Conservation (phyloP, 2,888 invertebrate genomes). For the Sicus ferrugineus region DNA sequence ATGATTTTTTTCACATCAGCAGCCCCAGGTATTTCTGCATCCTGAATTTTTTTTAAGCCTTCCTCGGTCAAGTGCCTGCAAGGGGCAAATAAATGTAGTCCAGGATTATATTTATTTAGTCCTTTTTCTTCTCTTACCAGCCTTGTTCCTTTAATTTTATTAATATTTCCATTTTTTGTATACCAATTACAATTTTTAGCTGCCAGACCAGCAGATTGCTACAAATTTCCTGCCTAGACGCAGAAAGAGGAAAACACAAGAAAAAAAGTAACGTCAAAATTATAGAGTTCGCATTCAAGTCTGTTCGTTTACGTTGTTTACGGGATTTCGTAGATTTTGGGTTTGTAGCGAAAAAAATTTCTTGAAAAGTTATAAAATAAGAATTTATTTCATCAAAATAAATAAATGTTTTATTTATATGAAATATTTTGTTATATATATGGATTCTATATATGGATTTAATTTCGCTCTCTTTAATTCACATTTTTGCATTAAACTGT, state of each 20-base stretch:
- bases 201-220: no score
- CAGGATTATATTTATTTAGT: background rate
- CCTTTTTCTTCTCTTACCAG: slow-evolving; percentile 67
- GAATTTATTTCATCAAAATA: no score
- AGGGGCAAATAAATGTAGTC: slow-evolving; percentile 48
- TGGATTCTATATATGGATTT: no score
- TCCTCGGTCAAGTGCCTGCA: slow-evolving; percentile 78
- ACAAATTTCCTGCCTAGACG: slow-evolving; percentile 2
- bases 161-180: slow-evolving; percentile 69
- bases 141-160: slow-evolving; percentile 73
- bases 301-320: background rate
- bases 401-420: no score
- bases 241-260: slow-evolving; percentile 5
- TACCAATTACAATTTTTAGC: no score
- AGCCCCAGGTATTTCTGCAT: slow-evolving; percentile 62
- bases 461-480: no score
- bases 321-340: no score
- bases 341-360: no score
- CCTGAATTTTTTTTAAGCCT: slow-evolving; percentile 73
- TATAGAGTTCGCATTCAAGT: background rate
- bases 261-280: slow-evolving; percentile 22
- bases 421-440: no score
- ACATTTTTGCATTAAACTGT: no score
- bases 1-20: slow-evolving; percentile 72
- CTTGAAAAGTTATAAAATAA: no score